Evolutionary conservation across 64 coral and sea anemone genomes (phyloP), one percentile per base, ranked within the genome.

Genomic region (Porites lutea): DNA sequence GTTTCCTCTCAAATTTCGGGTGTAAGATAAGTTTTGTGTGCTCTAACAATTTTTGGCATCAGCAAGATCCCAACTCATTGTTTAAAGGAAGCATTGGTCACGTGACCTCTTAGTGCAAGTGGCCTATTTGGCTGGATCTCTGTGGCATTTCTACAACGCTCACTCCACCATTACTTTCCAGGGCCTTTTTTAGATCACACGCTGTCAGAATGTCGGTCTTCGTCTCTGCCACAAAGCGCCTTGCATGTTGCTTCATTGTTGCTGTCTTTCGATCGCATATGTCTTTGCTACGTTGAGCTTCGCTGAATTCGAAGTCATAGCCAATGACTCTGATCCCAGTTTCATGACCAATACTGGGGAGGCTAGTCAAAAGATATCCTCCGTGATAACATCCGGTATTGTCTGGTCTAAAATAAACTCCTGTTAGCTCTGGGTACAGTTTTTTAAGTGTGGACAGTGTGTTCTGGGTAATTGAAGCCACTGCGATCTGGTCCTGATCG

Each of bases 161-260:
- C 59, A 65, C 79, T 65, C 79, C 79, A 65, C 79, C 59, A 48
- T 83, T 83, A 83, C 79, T 83, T 67, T 82, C 78, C 78, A 82
- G 37, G 78, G 78, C 53, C 37, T 47, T 82, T 47, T 82, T 83
- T 67, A 64, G 59, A 50, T 83, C 79, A 83, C 23, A 65, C 59
- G 59, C 79, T 67, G 79, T 83, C 27, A 83, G 79, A 65, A 83
- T 83, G 79, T 83, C 59, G 63, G 79, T 83, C 79, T 83, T 83
- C 46, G 79, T 83, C 59, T 65, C 46, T 83, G 79, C 79, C 63
- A 86, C 65, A 86, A 86, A 52, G 65, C 19, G 57, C 5, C 52
- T 79, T 79, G 77, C 77, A 79, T 79, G 77, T 37, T 79, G 77
- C 55, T 79, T 79, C 50, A 57, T 79, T 79, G 55, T 79, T 55